Evolutionary conservation across 2,888 invertebrate genomes (phyloP), one percentile per base, ranked within the genome.

Genomic region (Pheosia gnoma): DNA sequence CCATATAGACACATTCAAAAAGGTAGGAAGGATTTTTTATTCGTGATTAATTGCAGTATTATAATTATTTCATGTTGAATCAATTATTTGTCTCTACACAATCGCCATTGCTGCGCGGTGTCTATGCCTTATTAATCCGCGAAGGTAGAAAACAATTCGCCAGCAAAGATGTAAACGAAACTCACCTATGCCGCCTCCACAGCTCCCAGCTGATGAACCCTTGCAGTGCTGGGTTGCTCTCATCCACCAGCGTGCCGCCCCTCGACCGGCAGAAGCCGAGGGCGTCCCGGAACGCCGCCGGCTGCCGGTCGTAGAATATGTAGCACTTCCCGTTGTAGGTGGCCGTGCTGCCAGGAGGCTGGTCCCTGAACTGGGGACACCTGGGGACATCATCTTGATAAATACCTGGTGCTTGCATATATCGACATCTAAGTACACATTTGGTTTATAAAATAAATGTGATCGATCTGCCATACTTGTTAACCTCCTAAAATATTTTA

Each of bases 261-360:
- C 98, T 94, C 0, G 95, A 94, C 51, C 96, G 95, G 81, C 98
- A 98, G 88, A 97, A 97, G 0, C 95, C 94, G 8, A 97, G 88
- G 0, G 98, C 96, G 59, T 98, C 97, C 57, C 96, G 94, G 89
- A 98, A 97, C 74, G 95, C 95, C 68, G 96, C 87, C 0, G 97
- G 98, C 81, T 98, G 97, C 10, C 97, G 94, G 83, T 97, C 97
- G 90, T 98, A 98, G 94, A 98, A 98, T 66, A 98, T 97, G 88
- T 98, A 98, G 84, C 98, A 98, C 91, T 98, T 98, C 66, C 98
- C 98, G 79, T 98, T 98, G 93, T 98, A 98, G 0, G 98, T 98
- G 0, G 98, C 98, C 0, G 98, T 96, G 62, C 97, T 97, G 37
- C 98, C 98, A 0, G 98, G 98, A 0, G 98, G 98, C 84, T 98